Evolutionary conservation across 2,113 vertebrate genomes (phyloP).

Genomic region (Carassius carassius): DNA sequence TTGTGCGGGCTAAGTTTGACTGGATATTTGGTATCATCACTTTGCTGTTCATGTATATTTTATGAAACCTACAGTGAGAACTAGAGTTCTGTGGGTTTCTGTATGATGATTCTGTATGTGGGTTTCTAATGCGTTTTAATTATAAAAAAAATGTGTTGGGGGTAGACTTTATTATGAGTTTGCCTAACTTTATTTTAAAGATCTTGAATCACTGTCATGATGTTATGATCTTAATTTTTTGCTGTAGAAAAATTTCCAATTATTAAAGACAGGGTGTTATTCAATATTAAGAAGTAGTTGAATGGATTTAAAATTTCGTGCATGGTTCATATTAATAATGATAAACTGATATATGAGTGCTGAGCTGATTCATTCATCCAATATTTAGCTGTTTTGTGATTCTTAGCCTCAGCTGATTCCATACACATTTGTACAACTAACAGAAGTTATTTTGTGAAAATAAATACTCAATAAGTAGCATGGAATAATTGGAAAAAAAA

Average conservation of each 20-base stretch:
- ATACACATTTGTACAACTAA: not conserved
- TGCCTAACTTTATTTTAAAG: not conserved
- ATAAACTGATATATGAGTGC: not conserved
- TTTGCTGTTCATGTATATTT: constrained; percentile 3
- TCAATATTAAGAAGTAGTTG: not conserved
- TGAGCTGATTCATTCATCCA: not conserved
- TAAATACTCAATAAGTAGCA: not conserved
- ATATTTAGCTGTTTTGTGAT: not conserved
- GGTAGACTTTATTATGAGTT: not conserved
- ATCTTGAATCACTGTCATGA: not conserved
- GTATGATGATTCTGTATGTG: no score
- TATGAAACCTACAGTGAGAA: not conserved
- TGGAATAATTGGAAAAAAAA: not conserved
- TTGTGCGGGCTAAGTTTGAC: not conserved
- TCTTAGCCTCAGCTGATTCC: not conserved
- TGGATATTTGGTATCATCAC: not conserved
- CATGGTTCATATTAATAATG: not conserved
- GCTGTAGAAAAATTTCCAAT: not conserved
- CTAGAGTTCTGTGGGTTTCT: not conserved
- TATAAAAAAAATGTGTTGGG: not conserved
- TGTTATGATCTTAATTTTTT: not conserved
- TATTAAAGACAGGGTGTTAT: not conserved
- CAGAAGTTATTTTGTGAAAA: not conserved
- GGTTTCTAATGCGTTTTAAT: constrained; percentile 2
- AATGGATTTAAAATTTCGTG: not conserved